A percentile compares a stretch with the other conserved stretches of the same genome.
phyloP scores from a whole-genome alignment of 1,140 invertebrate genomes.

The Sitodiplosis mosellana region DNA sequence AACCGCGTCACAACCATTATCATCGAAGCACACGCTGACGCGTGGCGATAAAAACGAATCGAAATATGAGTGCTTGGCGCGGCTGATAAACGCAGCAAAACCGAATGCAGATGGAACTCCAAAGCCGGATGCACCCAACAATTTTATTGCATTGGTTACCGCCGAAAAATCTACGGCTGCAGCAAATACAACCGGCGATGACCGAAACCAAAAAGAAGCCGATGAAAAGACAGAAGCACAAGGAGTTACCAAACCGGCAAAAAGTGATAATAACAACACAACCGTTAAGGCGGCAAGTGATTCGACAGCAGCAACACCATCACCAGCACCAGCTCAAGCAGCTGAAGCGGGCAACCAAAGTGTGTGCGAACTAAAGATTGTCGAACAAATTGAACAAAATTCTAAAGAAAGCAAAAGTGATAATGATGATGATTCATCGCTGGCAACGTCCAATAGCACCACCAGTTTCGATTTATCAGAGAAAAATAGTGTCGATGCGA shows the following conservation, averaged over 20 bases:
- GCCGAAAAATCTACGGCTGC: too few species aligned
- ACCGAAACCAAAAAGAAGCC: too few species aligned
- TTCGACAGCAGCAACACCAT: neutral
- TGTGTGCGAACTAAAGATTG: neutral
- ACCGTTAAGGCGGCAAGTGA: neutral
- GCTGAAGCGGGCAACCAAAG: neutral
- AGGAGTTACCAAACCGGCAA: neutral
- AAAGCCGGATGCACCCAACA: too few species aligned
- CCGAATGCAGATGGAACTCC: too few species aligned
- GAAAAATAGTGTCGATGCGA: neutral
- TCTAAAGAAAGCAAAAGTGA: neutral
- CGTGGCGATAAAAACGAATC: too few species aligned
- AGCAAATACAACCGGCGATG: too few species aligned
- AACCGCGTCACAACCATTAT: too few species aligned
- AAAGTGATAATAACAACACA: neutral
- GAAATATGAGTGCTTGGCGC: too few species aligned
- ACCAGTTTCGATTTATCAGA: too few species aligned
- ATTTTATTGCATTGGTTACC: too few species aligned
- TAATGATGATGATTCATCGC: conserved; percentile 5
- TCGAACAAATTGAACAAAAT: neutral
- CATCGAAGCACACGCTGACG: too few species aligned
- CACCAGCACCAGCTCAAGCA: neutral
- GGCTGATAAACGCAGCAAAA: too few species aligned
- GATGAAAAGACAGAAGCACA: neutral
- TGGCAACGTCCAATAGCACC: conserved; percentile 12